Base-by-base conservation (phyloP, 2,113 vertebrate genomes). In the Hyperopisus bebe region DNA sequence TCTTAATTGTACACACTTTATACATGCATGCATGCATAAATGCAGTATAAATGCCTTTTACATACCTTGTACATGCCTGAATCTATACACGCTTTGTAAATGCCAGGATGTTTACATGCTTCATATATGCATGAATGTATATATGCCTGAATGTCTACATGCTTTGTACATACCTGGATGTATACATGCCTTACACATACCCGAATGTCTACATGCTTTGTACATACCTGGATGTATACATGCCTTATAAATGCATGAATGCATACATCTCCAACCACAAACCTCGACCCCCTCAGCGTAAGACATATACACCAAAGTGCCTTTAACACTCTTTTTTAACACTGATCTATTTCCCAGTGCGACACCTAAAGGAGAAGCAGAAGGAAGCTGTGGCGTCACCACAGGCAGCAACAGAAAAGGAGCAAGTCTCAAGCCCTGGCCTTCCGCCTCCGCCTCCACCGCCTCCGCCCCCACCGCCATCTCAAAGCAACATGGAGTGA, bases 341-440 rank as follows among this genome's bases (percentile, higher is more conserved):
- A 1, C 0, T 88, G 13, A 50, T 90, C 4, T 7, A 39, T 13
- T 62, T 9, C 35, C 74, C 74, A 96, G 95, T 94, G 62, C 92
- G 92, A 74, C 53, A 91, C 19, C 87, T 95, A 35, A 90, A 92
- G 84, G 92, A 93, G 10, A 77, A 62, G 15, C 19, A 91, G 85
- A 90, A 85, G 80, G 39, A 0, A 0, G n/a, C 74, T 46, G 50
- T 89, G 4, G 77, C 88, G 15, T 24, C 13, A 5, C 17, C 51
- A 42, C 42, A 39, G 3, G 6, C 11, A 0, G 39, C 19, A 0
- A 90, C 91, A 89, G 87, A 70, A 35, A 66, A 89, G 27, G 82
- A 90, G 19, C 35, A 90, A 21, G 55, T n/a, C 0, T 19, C 87
- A 8, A 17, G 1, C 31, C 58, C 90, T 31, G 19, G 88, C 5